Evolutionary conservation across 2,113 vertebrate species (phyloP), one percentile per base, ranked within the genome.

Genomic region (Paratilapia polleni): DNA sequence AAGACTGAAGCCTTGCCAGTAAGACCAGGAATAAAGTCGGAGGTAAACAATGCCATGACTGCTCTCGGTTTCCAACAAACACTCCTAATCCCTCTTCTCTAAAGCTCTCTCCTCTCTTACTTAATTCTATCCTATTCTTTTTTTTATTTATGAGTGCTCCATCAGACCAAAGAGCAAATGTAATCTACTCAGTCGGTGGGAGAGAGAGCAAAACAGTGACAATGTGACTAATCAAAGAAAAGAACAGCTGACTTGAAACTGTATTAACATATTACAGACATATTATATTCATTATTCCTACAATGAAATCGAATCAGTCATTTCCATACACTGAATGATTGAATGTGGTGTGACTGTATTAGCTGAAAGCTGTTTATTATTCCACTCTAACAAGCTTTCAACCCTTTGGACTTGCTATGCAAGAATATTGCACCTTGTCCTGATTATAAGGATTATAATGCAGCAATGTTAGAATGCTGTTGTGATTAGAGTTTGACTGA

Each of bases 11-110:
- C 77, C 57, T 82, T 75, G 87, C 85, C 83, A 90, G 81, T 89
- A 84, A 85, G 76, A 61, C 84, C 61, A 62, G 79, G 64, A 84
- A 81, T 85, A 79, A 91, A 91, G 79, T 80, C 79, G 59, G 77
- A 91, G 84, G 92, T 93, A 92, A 93, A 92, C 89, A 92, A 89
- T 85, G 78, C 74, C 77, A 61, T 22, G 13, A 63, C 88, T 79
- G 74, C 76, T 86, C 58, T 80, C 47, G 28, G 87, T 85, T 84
- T 87, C 84, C 58, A 75, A 90, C 90, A 82, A 90, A 82, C 87
- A 89, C 77, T 79, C 64, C 84, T 91, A 90, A 90, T 92, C 84
- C 87, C 83, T 54, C 79, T n/a, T 36, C 81, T 84, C 64, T 8
- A 13, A 52, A 22, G 64, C 83, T 76, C 66, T 88, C 84, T 87